A percentile compares a stretch with the other conserved stretches of the same genome.
Evolutionary conservation across 2,888 invertebrate species (phyloP).

Genomic region (Psylliodes chrysocephalus): DNA sequence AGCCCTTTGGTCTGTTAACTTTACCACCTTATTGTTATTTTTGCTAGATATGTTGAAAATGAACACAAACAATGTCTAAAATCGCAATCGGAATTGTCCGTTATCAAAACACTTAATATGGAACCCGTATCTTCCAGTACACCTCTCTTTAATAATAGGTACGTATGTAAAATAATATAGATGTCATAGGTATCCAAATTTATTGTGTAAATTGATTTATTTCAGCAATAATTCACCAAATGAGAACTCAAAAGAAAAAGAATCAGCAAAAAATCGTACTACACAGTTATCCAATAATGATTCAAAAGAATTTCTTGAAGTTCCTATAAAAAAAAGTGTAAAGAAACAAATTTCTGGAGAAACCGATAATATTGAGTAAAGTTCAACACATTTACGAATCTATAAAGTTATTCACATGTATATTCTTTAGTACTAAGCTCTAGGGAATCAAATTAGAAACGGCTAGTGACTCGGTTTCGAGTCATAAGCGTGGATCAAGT

Average conservation of each 20-base stretch:
- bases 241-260: slow-evolving; percentile 11
- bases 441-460: too few relatives aligned
- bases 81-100: slow-evolving; percentile 25
- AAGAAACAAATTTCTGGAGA: too few relatives aligned
- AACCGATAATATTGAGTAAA: too few relatives aligned
- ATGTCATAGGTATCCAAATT: background rate
- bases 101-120: background rate
- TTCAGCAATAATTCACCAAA: slow-evolving; percentile 26
- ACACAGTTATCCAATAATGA: background rate
- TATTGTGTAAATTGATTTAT: background rate
- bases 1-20: too few relatives aligned
- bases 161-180: background rate
- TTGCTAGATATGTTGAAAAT: background rate
- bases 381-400: too few relatives aligned
- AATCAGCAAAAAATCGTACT: slow-evolving; percentile 37
- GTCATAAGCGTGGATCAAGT: too few relatives aligned
- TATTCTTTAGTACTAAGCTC: too few relatives aligned
- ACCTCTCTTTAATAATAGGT: slow-evolving; percentile 5
- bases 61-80: slow-evolving; percentile 20
- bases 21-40: background rate
- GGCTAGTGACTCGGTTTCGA: too few relatives aligned
- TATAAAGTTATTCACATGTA: too few relatives aligned
- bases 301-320: slow-evolving; percentile 35
- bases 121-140: background rate
- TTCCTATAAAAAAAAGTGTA: too few relatives aligned